Evolutionary conservation across 2,113 vertebrate species (phyloP), one percentile per base, ranked within the genome.

Genomic region (Sprattus sprattus): DNA sequence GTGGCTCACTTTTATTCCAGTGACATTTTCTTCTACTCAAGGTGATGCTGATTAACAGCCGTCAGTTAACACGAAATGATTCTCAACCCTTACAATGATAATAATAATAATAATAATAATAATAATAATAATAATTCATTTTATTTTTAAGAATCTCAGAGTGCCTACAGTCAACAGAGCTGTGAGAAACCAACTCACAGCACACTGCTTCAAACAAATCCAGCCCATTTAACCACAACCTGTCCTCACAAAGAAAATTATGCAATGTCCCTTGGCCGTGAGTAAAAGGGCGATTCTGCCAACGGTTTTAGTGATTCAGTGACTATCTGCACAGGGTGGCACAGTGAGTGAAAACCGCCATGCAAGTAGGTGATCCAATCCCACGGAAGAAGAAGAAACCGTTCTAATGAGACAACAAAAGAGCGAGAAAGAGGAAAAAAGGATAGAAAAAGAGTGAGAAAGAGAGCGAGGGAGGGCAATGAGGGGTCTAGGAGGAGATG

Each of bases 401-500:
- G 64, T 13, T 71, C 64, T 71, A 71, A 71, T 71, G 64, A 32
- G 1, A 9, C 10, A 71, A 71, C 64, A 71, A 71, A 67, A 67
- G 13, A 11, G 15, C 8, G 60, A 64, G 7, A 8, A 28, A 32
- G 25, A 1, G n/a, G 32, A 25, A 28, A 71, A 13, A 71, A 32
- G 11, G 13, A 32, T 0, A 71, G 28, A 15, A 32, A 11, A 28
- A 71, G 64, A 11, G 25, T 1, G 28, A 71, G 15, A 15, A 11
- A 15, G 45, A 32, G 64, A 67, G 60, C 8, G 60, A 10, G 25
- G 25, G 25, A 67, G 67, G 3, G 1, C 7, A 22, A 49, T 13
- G 15, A 71, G 64, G 64, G 39, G 49, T 13, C 46, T 84, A 86
- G 88, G 89, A 87, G 87, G 86, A 85, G 87, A 85, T n/a, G 50